Base-by-base conservation (phyloP, 2,888 invertebrate species). In the Phortica okadai region DNA sequence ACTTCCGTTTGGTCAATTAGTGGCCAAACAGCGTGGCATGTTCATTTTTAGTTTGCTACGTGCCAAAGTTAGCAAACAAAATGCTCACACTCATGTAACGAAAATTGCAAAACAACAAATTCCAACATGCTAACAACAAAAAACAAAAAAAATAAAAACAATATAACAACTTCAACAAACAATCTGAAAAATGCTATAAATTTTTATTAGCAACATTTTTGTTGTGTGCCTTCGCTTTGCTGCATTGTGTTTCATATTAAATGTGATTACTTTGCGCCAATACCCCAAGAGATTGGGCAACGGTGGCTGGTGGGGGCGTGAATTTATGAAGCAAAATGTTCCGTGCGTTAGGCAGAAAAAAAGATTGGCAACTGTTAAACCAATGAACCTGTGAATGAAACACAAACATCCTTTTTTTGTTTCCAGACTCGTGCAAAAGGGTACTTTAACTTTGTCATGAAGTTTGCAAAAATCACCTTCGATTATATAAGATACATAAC, bases 191-290 rank as follows among this genome's bases (percentile, higher is more conserved):
- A 74, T 45, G 50, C 66, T 56, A 74, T 74, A 74, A 66, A 74
- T 74, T 74, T 74, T 74, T 74, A 74, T 74, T 74, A 66, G 56
- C 78, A 80, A 75, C 78, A 79, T 78, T 72, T 64, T 74, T 76
- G 56, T 25, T n/a, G 11, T 59, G 72, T 50, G 62, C 59, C 77
- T 79, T 79, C 80, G 81, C 81, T 81, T 79, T 86, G 88, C 84
- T 88, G 86, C 88, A 88, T 80, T 86, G 86, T 88, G 88, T 88
- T 88, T 87, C 86, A 88, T 86, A 88, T 86, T 86, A 86, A 86
- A 86, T 88, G 86, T 86, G 86, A 88, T 86, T 86, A 87, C 88
- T 85, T 84, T 82, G 83, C 64, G 66, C 59, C 85, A 83, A 84
- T 86, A 77, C 87, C 79, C 82, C 78, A 79, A 87, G 41, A 7